A percentile compares a stretch with the other conserved stretches of the same genome.
phyloP scores from a whole-genome alignment of 2,113 vertebrate species.

The Silurus glanis region DNA sequence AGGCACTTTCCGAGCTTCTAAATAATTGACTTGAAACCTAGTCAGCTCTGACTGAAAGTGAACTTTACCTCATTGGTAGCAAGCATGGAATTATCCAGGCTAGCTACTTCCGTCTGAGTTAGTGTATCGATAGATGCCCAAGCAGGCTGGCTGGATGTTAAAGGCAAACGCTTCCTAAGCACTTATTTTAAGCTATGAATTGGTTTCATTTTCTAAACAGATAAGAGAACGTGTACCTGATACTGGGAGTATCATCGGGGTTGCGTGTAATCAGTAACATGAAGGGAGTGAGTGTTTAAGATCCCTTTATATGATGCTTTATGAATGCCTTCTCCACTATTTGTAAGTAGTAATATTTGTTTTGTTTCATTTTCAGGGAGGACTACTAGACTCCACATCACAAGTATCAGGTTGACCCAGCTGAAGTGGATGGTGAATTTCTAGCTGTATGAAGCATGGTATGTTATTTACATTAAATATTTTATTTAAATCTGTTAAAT shows the following conservation, averaged over 20 bases:
- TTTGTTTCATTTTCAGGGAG: not conserved
- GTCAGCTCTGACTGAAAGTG: not conserved
- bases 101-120: not conserved
- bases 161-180: too few species aligned
- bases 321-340: not conserved
- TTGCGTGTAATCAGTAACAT: not conserved
- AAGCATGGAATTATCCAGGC: not conserved
- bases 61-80: constrained; percentile 25
- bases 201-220: not conserved
- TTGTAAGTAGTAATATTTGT: not conserved
- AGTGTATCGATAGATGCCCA: not conserved
- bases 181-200: not conserved
- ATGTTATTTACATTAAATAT: not conserved
- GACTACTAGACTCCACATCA: not conserved
- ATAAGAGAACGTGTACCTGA: not conserved
- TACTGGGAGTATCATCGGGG: not conserved
- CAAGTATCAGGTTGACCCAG: not conserved
- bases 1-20: not conserved
- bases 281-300: not conserved
- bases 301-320: not conserved
- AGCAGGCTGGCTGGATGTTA: not conserved
- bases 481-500: too few species aligned
- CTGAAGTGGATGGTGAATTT: constrained; percentile 12
- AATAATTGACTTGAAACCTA: not conserved
- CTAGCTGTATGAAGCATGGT: constrained; percentile 12